phyloP scores from a whole-genome alignment of 1,140 invertebrate genomes.

The Trichonephila clavata region DNA sequence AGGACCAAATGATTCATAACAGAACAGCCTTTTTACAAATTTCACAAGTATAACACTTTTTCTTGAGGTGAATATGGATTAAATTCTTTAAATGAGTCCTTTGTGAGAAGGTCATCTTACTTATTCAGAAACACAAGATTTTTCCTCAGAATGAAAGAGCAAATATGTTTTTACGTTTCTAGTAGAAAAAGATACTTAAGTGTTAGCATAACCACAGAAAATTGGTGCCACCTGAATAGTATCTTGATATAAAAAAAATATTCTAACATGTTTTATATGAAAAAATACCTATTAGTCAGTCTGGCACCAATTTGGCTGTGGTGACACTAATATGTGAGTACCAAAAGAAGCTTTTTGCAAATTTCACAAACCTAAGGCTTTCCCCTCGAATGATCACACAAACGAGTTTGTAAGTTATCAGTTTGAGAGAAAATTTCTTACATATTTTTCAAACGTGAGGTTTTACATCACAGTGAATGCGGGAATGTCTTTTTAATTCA shows the following conservation, averaged over 20 bases:
- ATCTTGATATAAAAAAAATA: too few species aligned
- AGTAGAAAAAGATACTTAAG: not conserved
- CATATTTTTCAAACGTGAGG: constrained; percentile 15
- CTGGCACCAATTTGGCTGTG: too few species aligned
- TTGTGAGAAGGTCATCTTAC: not conserved
- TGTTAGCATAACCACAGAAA: too few species aligned
- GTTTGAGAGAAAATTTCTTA: not conserved
- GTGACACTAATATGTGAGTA: too few species aligned
- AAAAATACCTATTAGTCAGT: too few species aligned
- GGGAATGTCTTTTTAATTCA: constrained; percentile 17
- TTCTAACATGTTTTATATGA: too few species aligned
- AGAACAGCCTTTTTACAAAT: not conserved
- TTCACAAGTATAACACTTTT: not conserved
- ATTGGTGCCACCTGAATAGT: too few species aligned
- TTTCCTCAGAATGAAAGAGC: not conserved
- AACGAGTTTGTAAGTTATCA: not conserved
- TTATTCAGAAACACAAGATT: not conserved
- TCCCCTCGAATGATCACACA: not conserved
- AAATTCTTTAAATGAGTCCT: not conserved
- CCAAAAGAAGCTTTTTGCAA: not conserved
- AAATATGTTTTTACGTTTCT: not conserved
- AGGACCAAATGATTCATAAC: too few species aligned
- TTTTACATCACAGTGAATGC: constrained; percentile 2
- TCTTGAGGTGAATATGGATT: not conserved
- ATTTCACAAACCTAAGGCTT: not conserved